Evolutionary conservation across 2,797 vertebrate species (phyloP).

Genomic region (Myripristis jacobus): DNA sequence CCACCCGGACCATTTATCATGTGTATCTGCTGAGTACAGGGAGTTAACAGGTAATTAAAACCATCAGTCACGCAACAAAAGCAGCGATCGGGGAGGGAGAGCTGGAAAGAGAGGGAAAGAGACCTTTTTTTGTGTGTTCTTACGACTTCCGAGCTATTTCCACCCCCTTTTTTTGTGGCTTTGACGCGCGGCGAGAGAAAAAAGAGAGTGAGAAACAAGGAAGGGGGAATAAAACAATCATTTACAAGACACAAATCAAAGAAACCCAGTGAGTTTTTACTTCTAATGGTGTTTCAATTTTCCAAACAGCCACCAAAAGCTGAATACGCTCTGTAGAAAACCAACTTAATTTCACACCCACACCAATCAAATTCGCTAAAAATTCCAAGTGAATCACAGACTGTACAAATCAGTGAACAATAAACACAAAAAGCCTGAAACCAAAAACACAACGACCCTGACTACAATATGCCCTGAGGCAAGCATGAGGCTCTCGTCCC

Average conservation of each 20-base stretch:
- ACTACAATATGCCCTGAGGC: too few relatives aligned
- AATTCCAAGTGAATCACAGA: too few relatives aligned
- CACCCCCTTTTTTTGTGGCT: conserved; percentile 18
- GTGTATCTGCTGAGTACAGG: conserved; percentile 80
- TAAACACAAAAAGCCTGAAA: too few relatives aligned
- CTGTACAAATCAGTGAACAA: too few relatives aligned
- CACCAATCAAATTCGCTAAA: not conserved
- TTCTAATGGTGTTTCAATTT: conserved; percentile 35
- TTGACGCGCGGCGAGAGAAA: conserved; percentile 17
- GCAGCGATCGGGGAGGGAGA: conserved; percentile 42
- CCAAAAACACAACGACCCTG: too few relatives aligned
- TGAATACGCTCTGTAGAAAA: too few relatives aligned
- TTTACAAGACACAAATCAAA: conserved; percentile 13
- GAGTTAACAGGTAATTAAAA: conserved; percentile 84
- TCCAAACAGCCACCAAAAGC: not conserved
- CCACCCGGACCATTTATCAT: conserved; percentile 78
- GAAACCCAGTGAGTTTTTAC: conserved; percentile 31
- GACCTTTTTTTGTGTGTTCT: conserved; percentile 11
- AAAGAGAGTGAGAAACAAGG: conserved; percentile 16
- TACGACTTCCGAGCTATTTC: conserved; percentile 33
- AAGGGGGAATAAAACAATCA: not conserved
- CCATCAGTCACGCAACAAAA: conserved; percentile 81
- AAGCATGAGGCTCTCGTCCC: too few relatives aligned
- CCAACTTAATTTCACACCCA: not conserved
- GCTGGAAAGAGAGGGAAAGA: conserved; percentile 33